These are phyloP conservation scores for Grus americana DNA, from an alignment of 2,113 vertebrate genomes.

Conservation along the genomic window DNA sequence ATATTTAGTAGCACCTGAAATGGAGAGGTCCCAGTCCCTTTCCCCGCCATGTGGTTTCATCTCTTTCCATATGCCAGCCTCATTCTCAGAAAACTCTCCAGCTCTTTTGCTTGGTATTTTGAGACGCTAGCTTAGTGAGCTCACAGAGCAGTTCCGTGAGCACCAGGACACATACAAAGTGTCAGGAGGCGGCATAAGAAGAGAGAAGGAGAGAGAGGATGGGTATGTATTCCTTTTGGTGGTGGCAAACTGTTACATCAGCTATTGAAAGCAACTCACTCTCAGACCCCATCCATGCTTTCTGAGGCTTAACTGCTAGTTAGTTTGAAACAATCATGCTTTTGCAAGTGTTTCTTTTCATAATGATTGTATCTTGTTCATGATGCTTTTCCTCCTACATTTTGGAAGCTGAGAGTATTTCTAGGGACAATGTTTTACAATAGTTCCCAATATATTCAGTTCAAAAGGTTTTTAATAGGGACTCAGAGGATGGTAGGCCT, in stretches of 20 bases:
- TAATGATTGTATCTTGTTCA: neutral
- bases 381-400: neutral
- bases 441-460: neutral
- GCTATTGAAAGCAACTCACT: neutral
- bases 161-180: neutral
- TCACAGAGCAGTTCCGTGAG: neutral
- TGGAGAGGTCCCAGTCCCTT: neutral
- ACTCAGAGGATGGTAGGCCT: neutral
- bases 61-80: neutral
- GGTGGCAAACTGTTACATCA: neutral
- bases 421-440: neutral
- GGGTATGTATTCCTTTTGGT: neutral
- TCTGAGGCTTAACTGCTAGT: neutral
- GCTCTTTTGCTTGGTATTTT: neutral
- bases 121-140: neutral
- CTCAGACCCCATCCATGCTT: neutral
- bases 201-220: too few species aligned
- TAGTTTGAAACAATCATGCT: neutral
- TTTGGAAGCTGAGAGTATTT: neutral
- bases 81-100: neutral
- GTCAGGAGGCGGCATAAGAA: neutral
- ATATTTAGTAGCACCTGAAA: neutral
- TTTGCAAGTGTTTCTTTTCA: neutral
- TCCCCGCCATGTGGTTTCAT: neutral
- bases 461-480: neutral